phyloP scores from a whole-genome alignment of 2,888 invertebrate genomes.

The Scaptomyza cyrtandrae region DNA sequence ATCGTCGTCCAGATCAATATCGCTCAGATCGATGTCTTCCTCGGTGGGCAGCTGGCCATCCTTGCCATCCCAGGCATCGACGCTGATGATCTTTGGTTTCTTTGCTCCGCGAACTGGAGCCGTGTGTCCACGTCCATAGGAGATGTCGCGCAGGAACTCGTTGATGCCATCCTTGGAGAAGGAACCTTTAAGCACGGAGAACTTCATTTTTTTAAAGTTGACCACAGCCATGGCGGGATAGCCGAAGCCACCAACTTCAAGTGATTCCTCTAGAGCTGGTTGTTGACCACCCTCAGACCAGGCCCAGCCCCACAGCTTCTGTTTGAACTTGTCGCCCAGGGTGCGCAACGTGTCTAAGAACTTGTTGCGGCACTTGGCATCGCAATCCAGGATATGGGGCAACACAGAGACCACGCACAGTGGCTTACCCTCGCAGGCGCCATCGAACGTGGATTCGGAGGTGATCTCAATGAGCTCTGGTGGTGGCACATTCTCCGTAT shows the following conservation, averaged over 20 bases:
- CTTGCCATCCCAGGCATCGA: constrained; percentile 96
- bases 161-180: constrained; percentile 97
- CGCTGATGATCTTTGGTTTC: constrained; percentile 89
- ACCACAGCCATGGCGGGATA: constrained; percentile 99
- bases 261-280: constrained; percentile 91
- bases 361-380: constrained; percentile 95
- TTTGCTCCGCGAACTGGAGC: constrained; percentile 93
- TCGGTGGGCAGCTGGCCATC: constrained; percentile 92
- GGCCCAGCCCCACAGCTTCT: constrained; percentile 98
- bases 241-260: constrained; percentile 98
- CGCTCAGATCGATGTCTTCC: constrained; percentile 96
- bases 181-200: constrained; percentile 95
- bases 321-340: constrained; percentile 96
- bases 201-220: constrained; percentile 98
- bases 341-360: constrained; percentile 90
- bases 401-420: constrained; percentile 96
- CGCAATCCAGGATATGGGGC: constrained; percentile 98
- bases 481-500: constrained; percentile 93
- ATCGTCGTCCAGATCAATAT: constrained; percentile 93
- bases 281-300: constrained; percentile 98
- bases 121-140: constrained; percentile 96
- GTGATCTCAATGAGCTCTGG: constrained; percentile 93
- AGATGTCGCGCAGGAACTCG: constrained; percentile 96
- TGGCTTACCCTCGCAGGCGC: constrained; percentile 93
- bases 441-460: constrained; percentile 87